phyloP scores from a whole-genome alignment of 2,113 vertebrate species.

The Psettodes erumei region DNA sequence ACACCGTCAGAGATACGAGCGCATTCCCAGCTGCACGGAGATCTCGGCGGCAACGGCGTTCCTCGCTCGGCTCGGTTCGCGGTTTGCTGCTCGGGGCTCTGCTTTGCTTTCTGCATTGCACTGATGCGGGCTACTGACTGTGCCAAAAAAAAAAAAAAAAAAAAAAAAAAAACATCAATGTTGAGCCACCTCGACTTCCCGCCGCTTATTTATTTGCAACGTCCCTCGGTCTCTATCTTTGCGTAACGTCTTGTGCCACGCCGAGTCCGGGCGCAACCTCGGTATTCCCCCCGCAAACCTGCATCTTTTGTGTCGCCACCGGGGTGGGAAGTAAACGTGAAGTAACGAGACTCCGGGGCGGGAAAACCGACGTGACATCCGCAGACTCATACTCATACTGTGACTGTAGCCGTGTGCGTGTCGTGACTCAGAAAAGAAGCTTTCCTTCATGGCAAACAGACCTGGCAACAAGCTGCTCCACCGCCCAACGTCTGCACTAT shows the following conservation, averaged over 20 bases:
- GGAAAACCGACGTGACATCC: too few species aligned
- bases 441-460: too few species aligned
- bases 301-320: conserved; percentile 15
- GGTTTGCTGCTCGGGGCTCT: conserved; percentile 56
- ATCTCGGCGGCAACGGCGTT: not conserved
- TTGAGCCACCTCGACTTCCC: conserved; percentile 40
- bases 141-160: conserved; percentile 25
- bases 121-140: conserved; percentile 45
- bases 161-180: conserved; percentile 11
- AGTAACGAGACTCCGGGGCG: too few species aligned
- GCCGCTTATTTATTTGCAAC: conserved; percentile 23
- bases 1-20: conserved; percentile 20
- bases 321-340: conserved; percentile 22
- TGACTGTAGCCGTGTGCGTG: too few species aligned
- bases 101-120: conserved; percentile 49
- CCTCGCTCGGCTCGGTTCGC: conserved; percentile 31
- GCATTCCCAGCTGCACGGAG: conserved; percentile 7
- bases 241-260: conserved; percentile 1
- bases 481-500: too few species aligned
- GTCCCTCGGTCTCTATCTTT: not conserved
- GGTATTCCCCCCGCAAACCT: too few species aligned
- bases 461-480: too few species aligned
- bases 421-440: too few species aligned
- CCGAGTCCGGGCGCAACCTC: not conserved
- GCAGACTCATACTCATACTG: too few species aligned